These are phyloP conservation scores for Chlorops oryzae DNA, from an alignment of 1,140 invertebrate species.

Conservation along the genomic window DNA sequence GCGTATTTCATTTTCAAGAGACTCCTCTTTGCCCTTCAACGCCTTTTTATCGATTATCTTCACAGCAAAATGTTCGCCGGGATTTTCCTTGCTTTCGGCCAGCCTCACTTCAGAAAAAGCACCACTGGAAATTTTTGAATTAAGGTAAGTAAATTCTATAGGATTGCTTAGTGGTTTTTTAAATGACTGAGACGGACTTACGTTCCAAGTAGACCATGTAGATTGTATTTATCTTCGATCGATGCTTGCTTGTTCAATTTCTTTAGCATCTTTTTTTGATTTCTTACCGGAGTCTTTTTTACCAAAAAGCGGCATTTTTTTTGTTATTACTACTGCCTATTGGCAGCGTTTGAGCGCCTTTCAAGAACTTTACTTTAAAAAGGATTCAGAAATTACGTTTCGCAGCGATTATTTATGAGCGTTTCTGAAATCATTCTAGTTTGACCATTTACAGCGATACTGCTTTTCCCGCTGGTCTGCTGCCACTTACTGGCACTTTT, in stretches of 20 bases:
- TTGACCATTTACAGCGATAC: too few relatives aligned
- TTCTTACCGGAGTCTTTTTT: constrained; percentile 81
- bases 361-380: too few relatives aligned
- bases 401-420: too few relatives aligned
- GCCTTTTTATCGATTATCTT: constrained; percentile 99
- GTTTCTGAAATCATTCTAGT: too few relatives aligned
- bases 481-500: too few relatives aligned
- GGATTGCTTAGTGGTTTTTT: too few relatives aligned
- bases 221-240: constrained; percentile 82
- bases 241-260: constrained; percentile 70
- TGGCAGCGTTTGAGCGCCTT: too few relatives aligned
- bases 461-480: too few relatives aligned
- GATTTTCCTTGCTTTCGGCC: constrained; percentile 88
- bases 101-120: constrained; percentile 97
- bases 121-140: constrained; percentile 69
- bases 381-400: too few relatives aligned
- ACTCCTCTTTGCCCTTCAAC: constrained; percentile 98
- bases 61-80: constrained; percentile 88
- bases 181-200: constrained; percentile 54
- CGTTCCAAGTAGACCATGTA: constrained; percentile 86
- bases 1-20: constrained; percentile 97
- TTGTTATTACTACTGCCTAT: too few relatives aligned
- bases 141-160: too few relatives aligned
- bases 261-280: constrained; percentile 71
- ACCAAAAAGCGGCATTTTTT: constrained; percentile 78